Evolutionary conservation across 1,140 invertebrate species (phyloP), one percentile per base, ranked within the genome.

Genomic region (Rhagoletis zephyria): DNA sequence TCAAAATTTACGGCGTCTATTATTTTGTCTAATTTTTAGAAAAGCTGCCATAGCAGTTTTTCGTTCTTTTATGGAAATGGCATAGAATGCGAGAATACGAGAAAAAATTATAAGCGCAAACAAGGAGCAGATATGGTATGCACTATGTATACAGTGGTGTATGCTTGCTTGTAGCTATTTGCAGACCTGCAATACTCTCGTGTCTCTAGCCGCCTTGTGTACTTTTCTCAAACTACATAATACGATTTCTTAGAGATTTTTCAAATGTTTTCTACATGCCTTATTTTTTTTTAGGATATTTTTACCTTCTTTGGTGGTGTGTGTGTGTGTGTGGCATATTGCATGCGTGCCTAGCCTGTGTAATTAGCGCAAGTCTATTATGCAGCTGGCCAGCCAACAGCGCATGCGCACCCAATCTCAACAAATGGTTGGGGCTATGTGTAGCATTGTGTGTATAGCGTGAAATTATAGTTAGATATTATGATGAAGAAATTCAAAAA

Each of bases 161-260:
- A 42, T 81, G 9, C 45, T 81, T 81, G 74, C 74, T 59, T 81
- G 14, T 19, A 19, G 48, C 48, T 81, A 14, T 81, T 81, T 81
- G 74, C 19, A 6, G n/a, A 30, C 45, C 48, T 56, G 74, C 74
- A 56, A n/a, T n/a, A 10, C 16, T 7, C 6, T 3, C 16, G 19
- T 30, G 30, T 30, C 30, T 45, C 48, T 12, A 40, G 45, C 42
- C 42, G 74, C 1, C 1, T 12, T 81, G 74, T 81, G 74, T 81
- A 81, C 74, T 59, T 81, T 81, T 81, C 74, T 19, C 19, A 56
- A 81, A 59, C 48, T 81, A 30, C 30, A 30, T 30, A 81, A 81
- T 59, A 81, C 19, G 45, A 81, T 51, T 81, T 81, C 74, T 59
- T 81, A 42, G 74, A 81, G 74, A 81, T 81, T 81, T 81, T 19